Percentiles rank a stretch among this genome's conserved stretches.
These are phyloP conservation scores for cat (Felis catus) DNA, from an alignment of 2,113 vertebrate genomes.

Conservation along the genomic window DNA sequence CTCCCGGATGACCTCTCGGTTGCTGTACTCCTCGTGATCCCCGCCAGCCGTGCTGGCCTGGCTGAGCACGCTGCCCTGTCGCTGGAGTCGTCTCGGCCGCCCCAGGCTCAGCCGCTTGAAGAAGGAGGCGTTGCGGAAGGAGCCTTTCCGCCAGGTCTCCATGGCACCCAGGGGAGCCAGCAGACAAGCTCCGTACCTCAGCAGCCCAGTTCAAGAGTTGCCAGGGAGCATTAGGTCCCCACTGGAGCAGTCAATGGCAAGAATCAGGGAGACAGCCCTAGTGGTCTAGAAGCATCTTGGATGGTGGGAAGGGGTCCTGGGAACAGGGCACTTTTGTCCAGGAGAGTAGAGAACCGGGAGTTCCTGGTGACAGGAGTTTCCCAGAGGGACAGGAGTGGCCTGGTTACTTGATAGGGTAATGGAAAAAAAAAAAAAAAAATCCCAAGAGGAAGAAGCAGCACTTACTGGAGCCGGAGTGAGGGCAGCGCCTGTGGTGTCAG, in stretches of 20 bases:
- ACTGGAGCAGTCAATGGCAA: neutral
- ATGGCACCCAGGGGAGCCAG: slow-evolving; percentile 67
- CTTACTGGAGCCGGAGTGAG: slow-evolving; percentile 28
- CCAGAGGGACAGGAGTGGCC: slow-evolving; percentile 38
- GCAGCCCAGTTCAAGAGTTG: neutral
- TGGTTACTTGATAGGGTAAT: slow-evolving; percentile 12
- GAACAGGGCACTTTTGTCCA: neutral
- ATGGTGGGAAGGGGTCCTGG: neutral
- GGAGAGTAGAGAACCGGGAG: neutral
- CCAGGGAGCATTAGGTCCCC: neutral
- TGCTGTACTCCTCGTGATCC: slow-evolving; percentile 77
- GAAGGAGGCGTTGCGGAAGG: slow-evolving; percentile 85
- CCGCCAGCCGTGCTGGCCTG: slow-evolving; percentile 71
- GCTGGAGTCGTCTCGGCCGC: slow-evolving; percentile 53
- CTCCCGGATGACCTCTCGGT: slow-evolving; percentile 77
- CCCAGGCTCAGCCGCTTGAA: slow-evolving; percentile 83
- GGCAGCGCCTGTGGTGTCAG: neutral
- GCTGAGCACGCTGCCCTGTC: slow-evolving; percentile 72
- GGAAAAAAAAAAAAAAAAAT: slow-evolving; percentile 30
- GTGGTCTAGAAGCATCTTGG: neutral
- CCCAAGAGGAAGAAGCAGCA: slow-evolving; percentile 6
- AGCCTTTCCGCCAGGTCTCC: slow-evolving; percentile 87
- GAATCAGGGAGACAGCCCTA: neutral
- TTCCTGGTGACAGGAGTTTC: neutral
- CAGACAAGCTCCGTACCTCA: neutral